Evolutionary conservation across 2,888 invertebrate genomes (phyloP).

Genomic region (Lampropteryx suffumata): DNA sequence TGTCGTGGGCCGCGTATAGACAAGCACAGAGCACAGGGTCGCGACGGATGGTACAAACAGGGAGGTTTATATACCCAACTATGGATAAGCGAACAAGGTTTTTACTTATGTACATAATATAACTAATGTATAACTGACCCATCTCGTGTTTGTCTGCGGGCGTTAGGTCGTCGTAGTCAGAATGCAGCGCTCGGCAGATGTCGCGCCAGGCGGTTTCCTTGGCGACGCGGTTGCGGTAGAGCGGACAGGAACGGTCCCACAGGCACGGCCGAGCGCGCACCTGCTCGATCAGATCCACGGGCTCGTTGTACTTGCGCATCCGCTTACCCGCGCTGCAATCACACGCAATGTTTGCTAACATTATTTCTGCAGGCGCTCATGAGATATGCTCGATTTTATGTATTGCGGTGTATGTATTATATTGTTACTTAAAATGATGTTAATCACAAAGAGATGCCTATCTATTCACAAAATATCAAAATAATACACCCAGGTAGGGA

Average conservation of each 20-base stretch:
- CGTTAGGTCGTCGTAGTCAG: conserved; percentile 31
- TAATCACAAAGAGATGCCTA: no score
- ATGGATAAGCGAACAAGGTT: no score
- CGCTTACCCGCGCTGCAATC: neutral
- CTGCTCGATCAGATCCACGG: conserved; percentile 27
- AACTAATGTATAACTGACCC: conserved; percentile 5
- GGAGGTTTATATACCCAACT: no score
- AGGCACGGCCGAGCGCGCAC: conserved; percentile 35
- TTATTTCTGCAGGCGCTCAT: neutral
- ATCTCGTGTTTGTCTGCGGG: conserved; percentile 18
- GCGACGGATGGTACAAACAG: no score
- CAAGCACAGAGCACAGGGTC: no score
- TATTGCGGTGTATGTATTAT: no score
- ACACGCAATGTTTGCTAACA: conserved; percentile 1
- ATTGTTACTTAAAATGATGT: no score
- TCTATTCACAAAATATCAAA: no score
- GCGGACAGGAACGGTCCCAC: conserved; percentile 40
- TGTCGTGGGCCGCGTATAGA: no score
- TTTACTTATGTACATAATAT: no score
- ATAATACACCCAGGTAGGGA: no score
- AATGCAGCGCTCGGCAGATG: conserved; percentile 38
- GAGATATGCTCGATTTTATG: no score
- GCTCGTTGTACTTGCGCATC: conserved; percentile 13
- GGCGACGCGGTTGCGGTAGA: conserved; percentile 36
- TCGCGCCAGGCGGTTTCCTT: conserved; percentile 42